phyloP scores from a whole-genome alignment of 2,113 vertebrate genomes.

The Erinaceus europaeus region DNA sequence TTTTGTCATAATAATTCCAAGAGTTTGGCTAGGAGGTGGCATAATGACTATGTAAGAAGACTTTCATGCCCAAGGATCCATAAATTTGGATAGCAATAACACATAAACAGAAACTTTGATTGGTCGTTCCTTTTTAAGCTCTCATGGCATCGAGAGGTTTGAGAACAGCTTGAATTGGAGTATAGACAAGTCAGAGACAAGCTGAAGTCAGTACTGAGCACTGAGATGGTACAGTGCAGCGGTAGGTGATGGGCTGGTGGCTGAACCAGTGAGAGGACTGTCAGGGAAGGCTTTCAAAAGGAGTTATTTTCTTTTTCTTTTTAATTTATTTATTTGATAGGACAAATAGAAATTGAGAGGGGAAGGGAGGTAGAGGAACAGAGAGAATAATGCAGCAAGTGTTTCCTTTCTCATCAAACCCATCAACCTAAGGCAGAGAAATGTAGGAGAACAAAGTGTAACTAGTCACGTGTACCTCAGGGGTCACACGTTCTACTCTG shows the following conservation, averaged over 20 bases:
- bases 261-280: not conserved
- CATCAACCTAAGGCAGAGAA: fast-evolving
- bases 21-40: too few relatives aligned
- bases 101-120: not conserved
- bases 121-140: constrained; percentile 21
- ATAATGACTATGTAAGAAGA: too few relatives aligned
- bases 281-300: not conserved
- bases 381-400: not conserved
- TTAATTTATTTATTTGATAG: not conserved
- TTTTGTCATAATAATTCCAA: not conserved
- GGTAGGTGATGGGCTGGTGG: not conserved
- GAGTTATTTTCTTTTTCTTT: not conserved
- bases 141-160: not conserved
- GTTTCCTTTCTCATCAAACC: not conserved
- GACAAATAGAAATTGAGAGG: too few relatives aligned
- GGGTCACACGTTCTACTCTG: too few relatives aligned
- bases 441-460: not conserved
- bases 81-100: not conserved
- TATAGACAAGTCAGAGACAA: not conserved
- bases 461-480: not conserved
- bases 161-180: not conserved
- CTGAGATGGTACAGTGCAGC: not conserved
- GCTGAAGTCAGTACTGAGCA: not conserved
- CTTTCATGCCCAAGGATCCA: not conserved
- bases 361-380: too few relatives aligned